Conservation (phyloP, 1,140 invertebrate species). For the Maconellicoccus hirsutus region DNA sequence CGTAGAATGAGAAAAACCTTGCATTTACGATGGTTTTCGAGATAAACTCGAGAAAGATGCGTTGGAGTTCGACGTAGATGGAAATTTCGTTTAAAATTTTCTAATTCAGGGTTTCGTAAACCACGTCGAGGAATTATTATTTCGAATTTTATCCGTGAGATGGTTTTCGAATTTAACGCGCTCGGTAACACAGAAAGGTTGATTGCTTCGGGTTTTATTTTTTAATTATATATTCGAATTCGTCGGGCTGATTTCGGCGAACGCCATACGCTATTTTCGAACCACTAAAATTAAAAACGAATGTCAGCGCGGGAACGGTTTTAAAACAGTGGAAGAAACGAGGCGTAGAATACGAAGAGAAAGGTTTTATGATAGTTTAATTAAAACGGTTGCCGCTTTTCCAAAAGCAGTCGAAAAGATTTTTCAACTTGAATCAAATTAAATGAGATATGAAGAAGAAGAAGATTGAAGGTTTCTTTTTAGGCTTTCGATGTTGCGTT, state of each 20-base stretch:
- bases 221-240: background rate
- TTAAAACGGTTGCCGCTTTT: slow-evolving; percentile 18
- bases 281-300: slow-evolving; percentile 19
- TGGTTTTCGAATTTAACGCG: too few relatives aligned
- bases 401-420: slow-evolving; percentile 16
- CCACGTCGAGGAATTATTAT: too few relatives aligned
- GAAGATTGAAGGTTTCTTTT: slow-evolving; percentile 21
- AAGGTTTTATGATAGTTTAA: slow-evolving; percentile 22
- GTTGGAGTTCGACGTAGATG: too few relatives aligned
- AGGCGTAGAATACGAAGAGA: slow-evolving; percentile 19
- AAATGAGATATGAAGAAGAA: slow-evolving; percentile 22
- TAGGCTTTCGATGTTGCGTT: slow-evolving; percentile 19
- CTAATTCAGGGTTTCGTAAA: too few relatives aligned
- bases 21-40: background rate
- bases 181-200: too few relatives aligned
- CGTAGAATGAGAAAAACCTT: background rate
- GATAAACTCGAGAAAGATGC: background rate
- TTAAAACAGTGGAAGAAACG: slow-evolving; percentile 16
- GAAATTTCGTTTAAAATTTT: too few relatives aligned
- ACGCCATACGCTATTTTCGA: background rate
- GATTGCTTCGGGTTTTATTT: background rate
- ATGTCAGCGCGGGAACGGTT: slow-evolving; percentile 15
- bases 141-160: too few relatives aligned
- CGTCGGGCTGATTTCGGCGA: background rate
- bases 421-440: slow-evolving; percentile 22